Percentiles rank a stretch among this genome's conserved stretches.
Evolutionary conservation across 2,113 vertebrate genomes (phyloP).

Genomic region (Platichthys stellatus): DNA sequence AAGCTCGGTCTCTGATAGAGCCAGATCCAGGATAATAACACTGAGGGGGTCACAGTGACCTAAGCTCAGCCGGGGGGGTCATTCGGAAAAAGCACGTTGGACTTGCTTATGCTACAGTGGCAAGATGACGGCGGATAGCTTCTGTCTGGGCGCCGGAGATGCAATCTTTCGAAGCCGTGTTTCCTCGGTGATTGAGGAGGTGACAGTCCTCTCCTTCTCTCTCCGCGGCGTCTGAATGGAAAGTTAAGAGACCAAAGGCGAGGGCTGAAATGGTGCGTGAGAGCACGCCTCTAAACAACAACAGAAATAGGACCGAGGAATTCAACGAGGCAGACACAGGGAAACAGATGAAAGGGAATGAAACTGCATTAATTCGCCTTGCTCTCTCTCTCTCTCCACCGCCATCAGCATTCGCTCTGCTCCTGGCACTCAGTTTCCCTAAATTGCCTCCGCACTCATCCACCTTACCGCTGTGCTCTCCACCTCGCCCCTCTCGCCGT

Average conservation of each 20-base stretch:
- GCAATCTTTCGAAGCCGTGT: conserved; percentile 58
- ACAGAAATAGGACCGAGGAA: conserved; percentile 63
- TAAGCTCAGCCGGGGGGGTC: conserved; percentile 53
- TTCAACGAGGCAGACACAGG: conserved; percentile 60
- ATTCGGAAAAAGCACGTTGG: conserved; percentile 35
- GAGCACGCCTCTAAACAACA: conserved; percentile 61
- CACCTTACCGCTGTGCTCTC: conserved; percentile 71
- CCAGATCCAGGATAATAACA: conserved; percentile 71
- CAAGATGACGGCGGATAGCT: conserved; percentile 62
- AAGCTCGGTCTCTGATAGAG: conserved; percentile 51
- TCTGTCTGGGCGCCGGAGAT: conserved; percentile 57
- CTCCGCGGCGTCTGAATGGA: conserved; percentile 26
- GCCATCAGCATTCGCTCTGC: conserved; percentile 65
- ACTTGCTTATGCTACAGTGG: conserved; percentile 53
- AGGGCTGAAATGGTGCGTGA: conserved; percentile 60
- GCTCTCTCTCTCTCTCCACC: conserved; percentile 60
- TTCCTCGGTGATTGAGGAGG: conserved; percentile 48
- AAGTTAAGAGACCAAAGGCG: conserved; percentile 53
- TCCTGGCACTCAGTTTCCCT: conserved; percentile 73
- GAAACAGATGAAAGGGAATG: conserved; percentile 74
- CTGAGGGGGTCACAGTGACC: conserved; percentile 61
- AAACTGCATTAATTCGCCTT: conserved; percentile 70
- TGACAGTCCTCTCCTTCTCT: conserved; percentile 35
- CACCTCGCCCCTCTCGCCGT: conserved; percentile 61
- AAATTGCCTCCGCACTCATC: conserved; percentile 79